These are phyloP conservation scores for Cybosia mesomella DNA, from an alignment of 2,888 invertebrate species.

Conservation along the genomic window DNA sequence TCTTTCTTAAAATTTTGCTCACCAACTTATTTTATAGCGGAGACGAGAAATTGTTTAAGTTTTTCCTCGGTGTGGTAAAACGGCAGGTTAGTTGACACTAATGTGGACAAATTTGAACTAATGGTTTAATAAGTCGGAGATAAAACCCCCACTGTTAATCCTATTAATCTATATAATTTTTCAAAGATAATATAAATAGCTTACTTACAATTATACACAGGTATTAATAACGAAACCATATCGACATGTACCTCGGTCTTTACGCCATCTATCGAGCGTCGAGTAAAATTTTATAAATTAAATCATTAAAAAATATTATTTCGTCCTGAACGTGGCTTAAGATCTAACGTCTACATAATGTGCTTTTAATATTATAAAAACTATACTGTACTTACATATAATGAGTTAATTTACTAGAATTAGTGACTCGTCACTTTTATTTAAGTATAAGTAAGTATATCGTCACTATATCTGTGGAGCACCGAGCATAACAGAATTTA, in stretches of 20 bases:
- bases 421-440: constrained; percentile 2
- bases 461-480: not conserved
- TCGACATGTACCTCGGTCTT: not conserved
- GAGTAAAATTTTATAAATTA: too few relatives aligned
- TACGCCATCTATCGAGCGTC: too few relatives aligned
- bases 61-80: not conserved
- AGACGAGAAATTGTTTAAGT: not conserved
- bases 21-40: constrained; percentile 1
- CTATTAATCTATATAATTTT: not conserved
- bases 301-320: too few relatives aligned
- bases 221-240: not conserved
- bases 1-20: not conserved
- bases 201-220: too few relatives aligned
- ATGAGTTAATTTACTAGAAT: constrained; percentile 1
- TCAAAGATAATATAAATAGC: not conserved
- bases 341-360: too few relatives aligned
- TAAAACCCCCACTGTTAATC: not conserved
- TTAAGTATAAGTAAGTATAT: not conserved
- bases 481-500: not conserved
- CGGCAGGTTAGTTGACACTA: not conserved
- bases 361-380: not conserved
- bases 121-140: not conserved
- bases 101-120: not conserved
- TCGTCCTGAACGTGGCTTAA: too few relatives aligned
- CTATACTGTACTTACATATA: not conserved